A percentile compares a stretch with the other conserved stretches of the same genome.
Conservation (phyloP, 1,140 invertebrate species). For the Euglossa dilemma region DNA sequence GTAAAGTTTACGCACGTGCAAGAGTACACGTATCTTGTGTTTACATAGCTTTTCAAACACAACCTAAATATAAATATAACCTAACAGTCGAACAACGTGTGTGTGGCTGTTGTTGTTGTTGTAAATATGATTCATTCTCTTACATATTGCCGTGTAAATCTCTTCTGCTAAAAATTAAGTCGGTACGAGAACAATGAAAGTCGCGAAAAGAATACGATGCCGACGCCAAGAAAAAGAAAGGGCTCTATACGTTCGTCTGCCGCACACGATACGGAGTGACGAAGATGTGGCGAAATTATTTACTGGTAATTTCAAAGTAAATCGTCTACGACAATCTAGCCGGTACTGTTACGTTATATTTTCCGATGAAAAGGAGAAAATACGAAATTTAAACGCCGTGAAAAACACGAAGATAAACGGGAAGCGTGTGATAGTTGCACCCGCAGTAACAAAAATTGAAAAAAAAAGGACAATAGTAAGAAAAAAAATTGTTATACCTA, state of each 20-base stretch:
- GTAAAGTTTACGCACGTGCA: background rate
- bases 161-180: background rate
- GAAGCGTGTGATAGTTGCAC: constrained; percentile 63
- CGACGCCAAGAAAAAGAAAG: constrained; percentile 49
- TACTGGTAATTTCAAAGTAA: constrained; percentile 67
- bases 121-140: background rate
- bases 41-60: background rate
- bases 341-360: constrained; percentile 74
- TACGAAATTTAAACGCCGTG: constrained; percentile 62
- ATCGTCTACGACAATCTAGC: constrained; percentile 68
- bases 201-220: too few relatives aligned
- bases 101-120: background rate
- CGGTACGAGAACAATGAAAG: background rate
- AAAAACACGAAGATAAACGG: constrained; percentile 63
- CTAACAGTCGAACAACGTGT: background rate
- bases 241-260: constrained; percentile 71
- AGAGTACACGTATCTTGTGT: constrained; percentile 16
- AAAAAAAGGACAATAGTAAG: constrained; percentile 24
- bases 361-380: constrained; percentile 61
- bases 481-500: constrained; percentile 65
- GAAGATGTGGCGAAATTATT: constrained; percentile 70
- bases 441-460: constrained; percentile 22
- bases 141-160: background rate
- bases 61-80: constrained; percentile 33
- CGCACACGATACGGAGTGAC: constrained; percentile 64